Conservation (phyloP, 2,113 vertebrate genomes). For the Barbus barbus region DNA sequence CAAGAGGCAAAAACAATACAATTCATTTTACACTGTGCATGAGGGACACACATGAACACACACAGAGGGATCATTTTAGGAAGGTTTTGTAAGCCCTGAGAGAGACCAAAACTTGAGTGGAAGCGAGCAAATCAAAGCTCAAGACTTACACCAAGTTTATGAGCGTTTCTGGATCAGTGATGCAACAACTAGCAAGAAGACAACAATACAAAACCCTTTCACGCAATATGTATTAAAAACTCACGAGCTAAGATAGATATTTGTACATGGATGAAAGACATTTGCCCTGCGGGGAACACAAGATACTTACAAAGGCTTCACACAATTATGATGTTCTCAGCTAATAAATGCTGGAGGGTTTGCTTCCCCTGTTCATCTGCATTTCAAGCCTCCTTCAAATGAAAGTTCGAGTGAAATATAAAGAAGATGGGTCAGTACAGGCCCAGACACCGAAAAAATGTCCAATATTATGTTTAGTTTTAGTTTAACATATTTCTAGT, state of each 20-base stretch:
- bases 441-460: not conserved
- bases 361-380: not conserved
- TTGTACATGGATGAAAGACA: not conserved
- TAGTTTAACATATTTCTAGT: not conserved
- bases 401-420: not conserved
- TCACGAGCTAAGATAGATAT: not conserved
- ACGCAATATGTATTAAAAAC: conserved; percentile 46
- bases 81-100: conserved; percentile 1
- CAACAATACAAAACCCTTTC: conserved; percentile 46
- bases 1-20: not conserved
- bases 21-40: not conserved
- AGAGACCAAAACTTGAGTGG: not conserved
- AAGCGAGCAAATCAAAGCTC: conserved; percentile 22
- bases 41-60: not conserved
- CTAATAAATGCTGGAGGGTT: conserved; percentile 22
- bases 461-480: too few relatives aligned
- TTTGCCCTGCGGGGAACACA: conserved; percentile 20
- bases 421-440: not conserved
- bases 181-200: conserved; percentile 68
- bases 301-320: conserved; percentile 20
- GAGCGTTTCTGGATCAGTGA: conserved; percentile 56
- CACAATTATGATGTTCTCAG: conserved; percentile 24
- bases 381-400: conserved; percentile 1
- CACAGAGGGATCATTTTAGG: not conserved
- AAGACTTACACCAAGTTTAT: conserved; percentile 38